Conservation (phyloP, 2,113 vertebrate genomes). For the Geococcyx californianus region DNA sequence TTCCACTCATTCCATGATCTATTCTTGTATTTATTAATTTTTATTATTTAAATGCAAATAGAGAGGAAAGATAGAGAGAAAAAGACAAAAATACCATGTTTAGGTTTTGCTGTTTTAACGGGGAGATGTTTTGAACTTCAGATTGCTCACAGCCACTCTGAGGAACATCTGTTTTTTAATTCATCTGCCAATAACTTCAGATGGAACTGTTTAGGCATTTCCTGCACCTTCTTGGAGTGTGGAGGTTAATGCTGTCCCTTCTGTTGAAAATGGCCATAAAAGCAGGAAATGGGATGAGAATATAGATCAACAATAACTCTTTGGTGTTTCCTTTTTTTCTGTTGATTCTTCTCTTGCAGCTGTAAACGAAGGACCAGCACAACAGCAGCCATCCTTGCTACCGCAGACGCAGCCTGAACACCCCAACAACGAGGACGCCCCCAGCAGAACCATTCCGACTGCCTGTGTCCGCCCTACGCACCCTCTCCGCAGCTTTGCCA, state of each 20-base stretch:
- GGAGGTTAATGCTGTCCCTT: not conserved
- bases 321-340: not conserved
- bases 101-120: not conserved
- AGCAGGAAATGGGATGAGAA: not conserved
- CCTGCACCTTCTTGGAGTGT: not conserved
- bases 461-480: constrained; percentile 91
- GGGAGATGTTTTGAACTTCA: not conserved
- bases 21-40: not conserved
- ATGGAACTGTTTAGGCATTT: not conserved
- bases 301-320: not conserved
- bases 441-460: constrained; percentile 87
- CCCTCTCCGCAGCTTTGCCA: constrained; percentile 92
- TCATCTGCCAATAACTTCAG: not conserved
- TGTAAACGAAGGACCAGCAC: constrained; percentile 68
- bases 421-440: constrained; percentile 74
- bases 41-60: not conserved
- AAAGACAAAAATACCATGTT: not conserved
- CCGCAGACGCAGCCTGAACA: constrained; percentile 77
- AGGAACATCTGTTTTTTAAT: not conserved
- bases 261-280: not conserved
- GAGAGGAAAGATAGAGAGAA: not conserved
- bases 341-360: constrained; percentile 44
- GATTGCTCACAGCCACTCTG: not conserved
- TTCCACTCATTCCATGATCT: not conserved
- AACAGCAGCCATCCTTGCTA: constrained; percentile 77